phyloP scores from a whole-genome alignment of 2,113 vertebrate genomes.

The Lepisosteus osseus region DNA sequence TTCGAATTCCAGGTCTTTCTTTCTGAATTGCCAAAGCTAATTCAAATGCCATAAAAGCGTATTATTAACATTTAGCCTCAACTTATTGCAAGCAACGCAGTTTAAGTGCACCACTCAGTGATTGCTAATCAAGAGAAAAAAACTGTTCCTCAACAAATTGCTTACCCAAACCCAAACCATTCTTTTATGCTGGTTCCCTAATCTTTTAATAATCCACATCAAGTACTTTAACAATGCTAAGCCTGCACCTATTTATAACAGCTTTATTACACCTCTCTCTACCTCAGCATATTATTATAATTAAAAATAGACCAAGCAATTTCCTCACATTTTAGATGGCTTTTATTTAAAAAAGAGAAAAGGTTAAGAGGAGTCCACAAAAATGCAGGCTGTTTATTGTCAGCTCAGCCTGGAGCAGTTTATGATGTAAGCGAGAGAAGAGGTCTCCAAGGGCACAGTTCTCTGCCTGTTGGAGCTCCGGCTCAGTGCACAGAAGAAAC shows the following conservation, averaged over 20 bases:
- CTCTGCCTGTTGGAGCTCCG: slow-evolving; percentile 29
- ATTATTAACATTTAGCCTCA: not conserved
- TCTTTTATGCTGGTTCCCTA: not conserved
- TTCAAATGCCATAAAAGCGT: not conserved
- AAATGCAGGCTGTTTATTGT: slow-evolving; percentile 64
- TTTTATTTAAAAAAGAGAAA: slow-evolving; percentile 41
- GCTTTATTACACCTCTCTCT: slow-evolving; percentile 27
- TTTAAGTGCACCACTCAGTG: not conserved
- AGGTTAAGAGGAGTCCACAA: slow-evolving; percentile 48
- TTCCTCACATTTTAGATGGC: too few species aligned
- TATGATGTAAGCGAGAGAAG: slow-evolving; percentile 67
- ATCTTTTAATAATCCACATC: slow-evolving; percentile 7
- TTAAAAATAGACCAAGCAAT: not conserved
- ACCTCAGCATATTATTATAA: slow-evolving; percentile 3
- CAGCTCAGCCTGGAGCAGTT: slow-evolving; percentile 61
- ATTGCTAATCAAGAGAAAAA: too few species aligned
- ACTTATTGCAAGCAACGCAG: not conserved
- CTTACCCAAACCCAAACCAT: not conserved
- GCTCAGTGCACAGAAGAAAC: slow-evolving; percentile 54
- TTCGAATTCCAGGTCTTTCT: not conserved
- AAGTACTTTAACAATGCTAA: not conserved
- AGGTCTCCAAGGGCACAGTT: slow-evolving; percentile 57
- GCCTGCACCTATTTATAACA: not conserved
- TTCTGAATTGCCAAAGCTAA: not conserved
- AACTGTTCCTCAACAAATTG: not conserved